phyloP scores from a whole-genome alignment of 2,797 vertebrate species.

The Hylomyscus alleni region DNA sequence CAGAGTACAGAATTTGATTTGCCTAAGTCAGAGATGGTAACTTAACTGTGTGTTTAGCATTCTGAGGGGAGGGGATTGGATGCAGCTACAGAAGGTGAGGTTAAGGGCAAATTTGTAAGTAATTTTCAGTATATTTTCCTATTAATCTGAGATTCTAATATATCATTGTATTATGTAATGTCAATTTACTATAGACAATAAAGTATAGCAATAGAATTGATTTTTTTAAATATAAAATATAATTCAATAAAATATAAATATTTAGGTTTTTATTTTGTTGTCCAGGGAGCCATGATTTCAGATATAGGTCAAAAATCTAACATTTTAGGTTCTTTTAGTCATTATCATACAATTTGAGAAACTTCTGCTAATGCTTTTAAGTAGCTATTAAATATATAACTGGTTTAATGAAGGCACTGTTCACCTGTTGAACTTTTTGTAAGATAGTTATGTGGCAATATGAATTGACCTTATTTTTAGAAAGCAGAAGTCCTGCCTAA shows the following conservation, averaged over 20 bases:
- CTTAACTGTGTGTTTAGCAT: background rate
- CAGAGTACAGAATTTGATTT: conserved; percentile 63
- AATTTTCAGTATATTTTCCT: conserved; percentile 41
- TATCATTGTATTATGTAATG: background rate
- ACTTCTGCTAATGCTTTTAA: conserved; percentile 60
- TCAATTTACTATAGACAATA: conserved; percentile 14
- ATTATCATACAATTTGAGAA: conserved; percentile 57
- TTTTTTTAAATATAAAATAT: conserved; percentile 56
- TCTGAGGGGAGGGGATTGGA: background rate
- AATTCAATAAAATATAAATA: conserved; percentile 55
- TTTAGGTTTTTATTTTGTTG: conserved; percentile 51
- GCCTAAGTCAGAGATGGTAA: conserved; percentile 37
- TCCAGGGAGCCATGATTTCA: conserved; percentile 1
- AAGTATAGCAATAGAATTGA: conserved; percentile 38
- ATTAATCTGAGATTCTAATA: conserved; percentile 43
- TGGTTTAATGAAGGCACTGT: conserved; percentile 74
- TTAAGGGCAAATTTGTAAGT: conserved; percentile 65
- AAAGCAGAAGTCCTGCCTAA: conserved; percentile 1
- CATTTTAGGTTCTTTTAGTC: conserved; percentile 63
- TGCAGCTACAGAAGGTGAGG: background rate
- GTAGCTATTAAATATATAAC: conserved; percentile 71
- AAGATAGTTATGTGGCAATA: conserved; percentile 74
- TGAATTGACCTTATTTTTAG: conserved; percentile 86
- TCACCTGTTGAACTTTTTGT: conserved; percentile 78
- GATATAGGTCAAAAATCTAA: background rate